Percentiles rank a stretch among this genome's conserved stretches.
These are phyloP conservation scores for Gymnobelideus leadbeateri DNA, from an alignment of 2,113 vertebrate species.

Conservation along the genomic window DNA sequence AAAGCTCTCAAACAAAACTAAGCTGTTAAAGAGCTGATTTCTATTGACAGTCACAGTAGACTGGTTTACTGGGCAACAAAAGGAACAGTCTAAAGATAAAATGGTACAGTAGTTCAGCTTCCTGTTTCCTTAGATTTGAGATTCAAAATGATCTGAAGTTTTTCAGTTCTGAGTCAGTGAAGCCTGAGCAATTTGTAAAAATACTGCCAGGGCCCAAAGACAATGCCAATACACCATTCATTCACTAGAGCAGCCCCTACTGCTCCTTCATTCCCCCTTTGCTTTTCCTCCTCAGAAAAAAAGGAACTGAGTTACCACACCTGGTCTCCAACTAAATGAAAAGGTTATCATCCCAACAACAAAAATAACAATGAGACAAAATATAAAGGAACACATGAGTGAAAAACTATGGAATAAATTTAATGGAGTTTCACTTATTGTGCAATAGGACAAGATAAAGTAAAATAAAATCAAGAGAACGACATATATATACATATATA, in stretches of 20 bases:
- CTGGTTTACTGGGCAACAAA: constrained; percentile 36
- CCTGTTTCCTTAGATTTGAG: constrained; percentile 6
- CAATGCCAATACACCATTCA: constrained; percentile 32
- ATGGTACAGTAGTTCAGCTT: constrained; percentile 32
- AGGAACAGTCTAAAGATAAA: constrained; percentile 60
- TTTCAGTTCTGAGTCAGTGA: constrained; percentile 55
- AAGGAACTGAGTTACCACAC: not conserved
- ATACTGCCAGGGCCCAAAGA: constrained; percentile 32
- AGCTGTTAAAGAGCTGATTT: constrained; percentile 50
- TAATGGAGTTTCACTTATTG: not conserved
- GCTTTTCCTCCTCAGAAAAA: not conserved
- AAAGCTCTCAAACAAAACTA: constrained; percentile 49
- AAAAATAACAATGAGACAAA: not conserved
- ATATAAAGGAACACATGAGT: not conserved
- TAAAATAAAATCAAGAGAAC: not conserved
- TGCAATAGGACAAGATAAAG: not conserved
- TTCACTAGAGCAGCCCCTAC: not conserved
- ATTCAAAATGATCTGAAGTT: constrained; percentile 55
- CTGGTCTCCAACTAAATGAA: not conserved
- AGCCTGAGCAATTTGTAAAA: not conserved
- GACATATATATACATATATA: too few species aligned
- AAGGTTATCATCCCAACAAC: not conserved
- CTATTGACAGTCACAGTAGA: constrained; percentile 40
- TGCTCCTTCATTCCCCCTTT: not conserved
- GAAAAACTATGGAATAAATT: not conserved